Percentiles rank a stretch among this genome's conserved stretches.
phyloP scores from a whole-genome alignment of 2,113 vertebrate genomes.

The Excalfactoria chinensis region DNA sequence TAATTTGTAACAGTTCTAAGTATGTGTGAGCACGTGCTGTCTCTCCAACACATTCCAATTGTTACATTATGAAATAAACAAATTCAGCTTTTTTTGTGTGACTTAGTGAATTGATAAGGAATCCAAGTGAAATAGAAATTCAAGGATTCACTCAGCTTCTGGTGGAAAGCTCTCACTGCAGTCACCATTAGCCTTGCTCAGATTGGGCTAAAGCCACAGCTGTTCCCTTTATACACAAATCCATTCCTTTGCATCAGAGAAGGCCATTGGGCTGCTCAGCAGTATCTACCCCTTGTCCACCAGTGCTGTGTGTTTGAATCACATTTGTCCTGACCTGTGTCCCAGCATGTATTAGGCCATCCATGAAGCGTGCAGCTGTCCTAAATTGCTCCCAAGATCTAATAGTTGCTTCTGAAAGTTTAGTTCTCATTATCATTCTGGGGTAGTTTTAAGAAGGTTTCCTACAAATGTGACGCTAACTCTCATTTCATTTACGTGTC shows the following conservation, averaged over 20 bases:
- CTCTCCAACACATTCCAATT: neutral
- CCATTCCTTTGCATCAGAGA: neutral
- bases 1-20: constrained; percentile 19
- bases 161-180: neutral
- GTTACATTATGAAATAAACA: neutral
- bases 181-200: neutral
- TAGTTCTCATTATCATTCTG: neutral
- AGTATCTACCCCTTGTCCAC: too few relatives aligned
- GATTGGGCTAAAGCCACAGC: neutral
- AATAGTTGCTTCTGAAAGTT: neutral
- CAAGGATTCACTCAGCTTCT: neutral
- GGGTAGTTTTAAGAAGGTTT: constrained; percentile 6
- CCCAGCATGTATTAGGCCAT: constrained; percentile 18
- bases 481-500: neutral
- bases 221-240: neutral
- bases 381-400: constrained; percentile 14
- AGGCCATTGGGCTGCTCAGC: neutral
- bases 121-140: neutral
- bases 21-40: neutral
- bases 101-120: neutral
- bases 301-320: neutral
- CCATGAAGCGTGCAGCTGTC: constrained; percentile 16
- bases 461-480: neutral
- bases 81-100: neutral
- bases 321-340: neutral